These are phyloP conservation scores for Xyliphius kryptos DNA, from an alignment of 2,113 vertebrate genomes.

Conservation along the genomic window DNA sequence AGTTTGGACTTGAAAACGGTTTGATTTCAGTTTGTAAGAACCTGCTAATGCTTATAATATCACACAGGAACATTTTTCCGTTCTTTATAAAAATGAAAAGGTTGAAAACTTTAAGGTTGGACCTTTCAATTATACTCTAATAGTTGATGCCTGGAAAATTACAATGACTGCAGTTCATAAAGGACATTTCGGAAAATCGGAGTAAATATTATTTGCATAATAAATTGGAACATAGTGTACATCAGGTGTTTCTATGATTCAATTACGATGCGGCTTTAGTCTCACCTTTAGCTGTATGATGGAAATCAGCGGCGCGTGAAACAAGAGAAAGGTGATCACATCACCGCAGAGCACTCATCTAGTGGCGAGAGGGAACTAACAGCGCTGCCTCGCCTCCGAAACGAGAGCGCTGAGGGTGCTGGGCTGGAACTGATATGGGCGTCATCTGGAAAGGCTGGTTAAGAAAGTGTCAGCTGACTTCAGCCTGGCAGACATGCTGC, in stretches of 20 bases:
- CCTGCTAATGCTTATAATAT: too few relatives aligned
- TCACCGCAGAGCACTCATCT: background rate
- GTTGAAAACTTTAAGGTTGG: too few relatives aligned
- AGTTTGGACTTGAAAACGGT: too few relatives aligned
- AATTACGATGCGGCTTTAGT: background rate
- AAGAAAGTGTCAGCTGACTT: constrained; percentile 61
- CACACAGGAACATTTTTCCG: too few relatives aligned
- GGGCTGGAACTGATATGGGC: constrained; percentile 63
- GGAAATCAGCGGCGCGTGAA: constrained; percentile 15
- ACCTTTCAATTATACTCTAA: too few relatives aligned
- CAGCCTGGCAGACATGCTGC: constrained; percentile 55
- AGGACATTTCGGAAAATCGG: too few relatives aligned
- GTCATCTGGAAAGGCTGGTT: constrained; percentile 67
- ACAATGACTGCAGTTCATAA: too few relatives aligned
- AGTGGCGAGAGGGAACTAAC: background rate
- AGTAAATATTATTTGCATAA: too few relatives aligned
- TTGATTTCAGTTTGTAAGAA: too few relatives aligned
- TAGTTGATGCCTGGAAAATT: too few relatives aligned
- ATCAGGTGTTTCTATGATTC: background rate
- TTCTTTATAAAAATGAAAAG: too few relatives aligned
- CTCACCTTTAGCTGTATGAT: constrained; percentile 2
- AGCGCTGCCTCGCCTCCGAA: constrained; percentile 37
- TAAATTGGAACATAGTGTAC: background rate
- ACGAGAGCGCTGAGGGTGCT: constrained; percentile 57
- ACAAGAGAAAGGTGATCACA: background rate